Base-by-base conservation (phyloP, 2,113 vertebrate genomes). In the Microtus pennsylvanicus region DNA sequence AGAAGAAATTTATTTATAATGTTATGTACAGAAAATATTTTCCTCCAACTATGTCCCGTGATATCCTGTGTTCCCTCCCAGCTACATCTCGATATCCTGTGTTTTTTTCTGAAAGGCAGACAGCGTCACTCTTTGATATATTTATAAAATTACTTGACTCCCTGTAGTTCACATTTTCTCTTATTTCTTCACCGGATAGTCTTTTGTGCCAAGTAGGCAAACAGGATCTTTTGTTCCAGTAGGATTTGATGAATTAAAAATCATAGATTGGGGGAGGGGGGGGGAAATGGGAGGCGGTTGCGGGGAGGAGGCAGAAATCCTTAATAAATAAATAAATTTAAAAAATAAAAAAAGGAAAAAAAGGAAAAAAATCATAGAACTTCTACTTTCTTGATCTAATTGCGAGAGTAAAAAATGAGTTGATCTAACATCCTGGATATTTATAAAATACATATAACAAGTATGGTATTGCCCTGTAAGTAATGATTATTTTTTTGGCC, bases 201-300 rank as follows among this genome's bases (percentile, higher is more conserved):
- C 87, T 93, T 93, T 42, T 90, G 52, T 91, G 63, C 6, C 22
- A 63, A 90, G 75, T 91, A 90, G 3, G 3, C 45, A 95, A 92
- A 47, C n/a, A 75, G 50, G 14, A 14, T 70, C 74, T 55, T 58
- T 50, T 67, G 70, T 26, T 95, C 28, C 26, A 96, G 70, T 42
- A 95, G 26, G 14, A 94, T 94, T 94, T 74, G 38, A 91, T 80
- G 55, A 50, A 89, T 92, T 26, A 92, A 85, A 95, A 92, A 85
- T 92, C 87, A 83, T 16, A 93, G 38, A 30, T n/a, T n/a, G n/a
- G n/a, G n/a, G n/a, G n/a, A n/a, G n/a, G n/a, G n/a, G n/a, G n/a
- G n/a, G n/a, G n/a, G n/a, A n/a, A n/a, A n/a, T n/a, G n/a, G n/a
- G n/a, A n/a, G n/a, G n/a, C n/a, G n/a, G n/a, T n/a, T n/a, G n/a